Conservation (phyloP, 2,888 invertebrate species). For the Tachina fera region DNA sequence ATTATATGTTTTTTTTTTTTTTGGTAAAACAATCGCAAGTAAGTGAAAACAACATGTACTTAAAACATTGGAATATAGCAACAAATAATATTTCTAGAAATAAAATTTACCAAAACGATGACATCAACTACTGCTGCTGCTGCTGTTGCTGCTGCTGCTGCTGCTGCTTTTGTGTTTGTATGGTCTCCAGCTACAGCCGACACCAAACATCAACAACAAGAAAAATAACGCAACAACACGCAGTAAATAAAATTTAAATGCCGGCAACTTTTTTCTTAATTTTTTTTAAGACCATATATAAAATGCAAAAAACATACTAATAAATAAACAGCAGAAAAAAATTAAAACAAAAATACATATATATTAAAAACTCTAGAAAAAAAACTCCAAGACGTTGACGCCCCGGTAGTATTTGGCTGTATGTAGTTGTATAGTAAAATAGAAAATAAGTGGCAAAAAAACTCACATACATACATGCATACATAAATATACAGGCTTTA, state of each 20-base stretch:
- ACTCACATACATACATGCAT: neutral
- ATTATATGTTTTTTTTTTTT: conserved; percentile 9
- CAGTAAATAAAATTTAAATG: conserved; percentile 67
- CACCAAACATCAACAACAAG: conserved; percentile 45
- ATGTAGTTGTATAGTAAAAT: conserved; percentile 54
- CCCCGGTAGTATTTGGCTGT: conserved; percentile 42
- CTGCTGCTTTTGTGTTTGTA: conserved; percentile 31
- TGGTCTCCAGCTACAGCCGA: conserved; percentile 40
- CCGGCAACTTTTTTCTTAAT: conserved; percentile 53
- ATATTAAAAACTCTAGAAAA: conserved; percentile 43
- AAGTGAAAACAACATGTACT: conserved; percentile 51
- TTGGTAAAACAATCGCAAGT: conserved; percentile 48
- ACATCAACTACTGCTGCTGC: conserved; percentile 66
- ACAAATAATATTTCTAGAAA: conserved; percentile 67
- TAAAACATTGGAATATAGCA: conserved; percentile 12
- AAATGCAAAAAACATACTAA: conserved; percentile 48
- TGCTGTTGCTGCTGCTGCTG: conserved; percentile 24
- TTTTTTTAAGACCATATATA: conserved; percentile 49
- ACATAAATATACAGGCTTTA: neutral
- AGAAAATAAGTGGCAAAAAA: conserved; percentile 44
- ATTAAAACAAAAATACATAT: conserved; percentile 18
- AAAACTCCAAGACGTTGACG: conserved; percentile 61
- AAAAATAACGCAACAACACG: conserved; percentile 43
- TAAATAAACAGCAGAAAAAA: conserved; percentile 39
- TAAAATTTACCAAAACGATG: conserved; percentile 66